Conservation (phyloP, 2,797 vertebrate species). For the Acanthopagrus latus region DNA sequence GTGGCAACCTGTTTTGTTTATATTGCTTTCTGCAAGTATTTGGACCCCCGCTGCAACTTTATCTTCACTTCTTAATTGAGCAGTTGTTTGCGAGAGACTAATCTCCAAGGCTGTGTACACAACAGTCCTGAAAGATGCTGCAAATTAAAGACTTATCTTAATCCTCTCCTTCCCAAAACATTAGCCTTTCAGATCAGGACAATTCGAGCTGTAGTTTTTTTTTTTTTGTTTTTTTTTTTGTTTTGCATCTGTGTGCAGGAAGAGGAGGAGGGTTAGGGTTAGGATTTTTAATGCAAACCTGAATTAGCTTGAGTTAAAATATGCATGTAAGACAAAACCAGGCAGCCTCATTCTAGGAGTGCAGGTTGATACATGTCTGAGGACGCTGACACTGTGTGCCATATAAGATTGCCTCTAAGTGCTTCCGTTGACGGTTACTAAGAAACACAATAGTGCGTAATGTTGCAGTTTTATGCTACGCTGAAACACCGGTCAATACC, state of each 20-base stretch:
- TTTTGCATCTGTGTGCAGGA: slow-evolving; percentile 31
- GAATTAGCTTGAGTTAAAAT: slow-evolving; percentile 48
- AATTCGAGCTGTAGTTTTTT: slow-evolving; percentile 49
- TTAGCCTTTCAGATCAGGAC: slow-evolving; percentile 71
- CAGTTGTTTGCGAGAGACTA: slow-evolving; percentile 70
- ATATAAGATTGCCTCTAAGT: slow-evolving; percentile 46
- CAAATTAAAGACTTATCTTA: slow-evolving; percentile 80
- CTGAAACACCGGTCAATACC: slow-evolving; percentile 60
- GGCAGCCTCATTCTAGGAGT: slow-evolving; percentile 13
- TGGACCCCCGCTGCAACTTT: slow-evolving; percentile 62
- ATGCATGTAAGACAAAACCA: slow-evolving; percentile 37
- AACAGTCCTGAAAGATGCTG: slow-evolving; percentile 74
- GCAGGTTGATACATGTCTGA: slow-evolving; percentile 37
- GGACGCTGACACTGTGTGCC: slow-evolving; percentile 19
- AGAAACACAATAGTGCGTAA: slow-evolving; percentile 65
- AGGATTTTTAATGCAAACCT: slow-evolving; percentile 30
- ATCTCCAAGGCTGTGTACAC: slow-evolving; percentile 75
- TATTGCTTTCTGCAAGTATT: slow-evolving; percentile 56
- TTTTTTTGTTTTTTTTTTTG: too few relatives aligned
- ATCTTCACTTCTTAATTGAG: slow-evolving; percentile 75
- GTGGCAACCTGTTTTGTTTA: slow-evolving; percentile 65
- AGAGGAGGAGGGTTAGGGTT: slow-evolving; percentile 22
- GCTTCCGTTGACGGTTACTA: slow-evolving; percentile 17
- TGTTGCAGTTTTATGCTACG: slow-evolving; percentile 68
- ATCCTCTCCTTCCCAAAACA: slow-evolving; percentile 75